phyloP scores from a whole-genome alignment of 1,140 invertebrate species.

The Pteromalus puparum region DNA sequence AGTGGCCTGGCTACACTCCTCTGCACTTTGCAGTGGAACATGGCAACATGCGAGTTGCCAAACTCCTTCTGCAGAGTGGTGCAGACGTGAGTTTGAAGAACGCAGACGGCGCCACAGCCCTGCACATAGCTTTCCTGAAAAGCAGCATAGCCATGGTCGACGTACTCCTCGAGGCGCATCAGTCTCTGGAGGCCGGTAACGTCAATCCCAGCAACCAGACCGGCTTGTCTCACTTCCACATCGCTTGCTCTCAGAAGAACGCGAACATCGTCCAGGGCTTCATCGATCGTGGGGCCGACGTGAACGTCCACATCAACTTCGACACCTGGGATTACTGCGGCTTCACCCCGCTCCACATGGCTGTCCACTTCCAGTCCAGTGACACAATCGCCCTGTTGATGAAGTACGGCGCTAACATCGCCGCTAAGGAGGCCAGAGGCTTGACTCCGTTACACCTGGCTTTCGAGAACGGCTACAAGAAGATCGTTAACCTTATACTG shows the following conservation, averaged over 20 bases:
- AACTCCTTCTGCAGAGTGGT: background rate
- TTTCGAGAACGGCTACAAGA: background rate
- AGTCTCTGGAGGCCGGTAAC: background rate
- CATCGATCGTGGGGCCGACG: background rate
- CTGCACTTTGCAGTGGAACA: constrained; percentile 8
- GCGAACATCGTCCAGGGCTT: background rate
- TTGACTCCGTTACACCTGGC: background rate
- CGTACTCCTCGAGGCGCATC: background rate
- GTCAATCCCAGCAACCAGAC: background rate
- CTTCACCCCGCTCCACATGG: background rate
- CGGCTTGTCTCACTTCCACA: constrained; percentile 11
- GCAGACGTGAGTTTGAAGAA: background rate
- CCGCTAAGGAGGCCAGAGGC: background rate
- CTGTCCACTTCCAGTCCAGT: background rate
- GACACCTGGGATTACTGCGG: background rate
- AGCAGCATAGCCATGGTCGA: background rate
- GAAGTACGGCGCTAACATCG: background rate
- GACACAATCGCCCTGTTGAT: background rate
- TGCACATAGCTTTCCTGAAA: background rate
- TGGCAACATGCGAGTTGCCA: background rate
- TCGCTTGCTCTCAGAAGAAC: background rate
- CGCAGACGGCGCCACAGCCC: background rate
- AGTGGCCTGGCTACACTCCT: background rate
- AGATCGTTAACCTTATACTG: too few relatives aligned
- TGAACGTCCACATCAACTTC: background rate